phyloP scores from a whole-genome alignment of 2,888 invertebrate species.

The Drosophila testacea region DNA sequence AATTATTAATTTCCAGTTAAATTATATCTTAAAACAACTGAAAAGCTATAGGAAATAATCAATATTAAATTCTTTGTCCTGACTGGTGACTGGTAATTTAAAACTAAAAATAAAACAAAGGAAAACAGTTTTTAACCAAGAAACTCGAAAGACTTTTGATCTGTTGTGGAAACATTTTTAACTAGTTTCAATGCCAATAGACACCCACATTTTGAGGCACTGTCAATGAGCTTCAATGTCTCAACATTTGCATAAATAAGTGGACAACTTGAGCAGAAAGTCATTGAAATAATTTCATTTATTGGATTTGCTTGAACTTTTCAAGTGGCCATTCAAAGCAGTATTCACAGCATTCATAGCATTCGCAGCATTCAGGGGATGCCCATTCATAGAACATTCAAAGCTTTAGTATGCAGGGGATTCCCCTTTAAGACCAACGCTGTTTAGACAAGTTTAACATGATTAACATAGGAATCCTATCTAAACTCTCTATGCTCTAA shows the following conservation, averaged over 20 bases:
- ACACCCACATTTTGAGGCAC: neutral
- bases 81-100: too few relatives aligned
- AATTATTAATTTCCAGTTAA: too few relatives aligned
- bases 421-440: neutral
- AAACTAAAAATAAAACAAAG: too few relatives aligned
- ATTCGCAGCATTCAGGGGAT: neutral
- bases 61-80: too few relatives aligned
- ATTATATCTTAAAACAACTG: too few relatives aligned
- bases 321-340: constrained; percentile 39
- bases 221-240: constrained; percentile 7
- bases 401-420: constrained; percentile 7
- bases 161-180: neutral
- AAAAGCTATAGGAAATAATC: too few relatives aligned
- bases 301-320: constrained; percentile 23
- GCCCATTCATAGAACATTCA: constrained; percentile 23
- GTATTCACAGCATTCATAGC: constrained; percentile 6
- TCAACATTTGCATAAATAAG: constrained; percentile 49
- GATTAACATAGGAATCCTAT: constrained; percentile 35
- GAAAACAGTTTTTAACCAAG: too few relatives aligned
- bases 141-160: too few relatives aligned
- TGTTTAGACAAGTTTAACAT: constrained; percentile 7
- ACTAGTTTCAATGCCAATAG: neutral
- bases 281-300: constrained; percentile 52
- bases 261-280: constrained; percentile 10
- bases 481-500: neutral